These are phyloP conservation scores for Phocoena phocoena DNA, from an alignment of 2,113 vertebrate genomes.

Conservation along the genomic window DNA sequence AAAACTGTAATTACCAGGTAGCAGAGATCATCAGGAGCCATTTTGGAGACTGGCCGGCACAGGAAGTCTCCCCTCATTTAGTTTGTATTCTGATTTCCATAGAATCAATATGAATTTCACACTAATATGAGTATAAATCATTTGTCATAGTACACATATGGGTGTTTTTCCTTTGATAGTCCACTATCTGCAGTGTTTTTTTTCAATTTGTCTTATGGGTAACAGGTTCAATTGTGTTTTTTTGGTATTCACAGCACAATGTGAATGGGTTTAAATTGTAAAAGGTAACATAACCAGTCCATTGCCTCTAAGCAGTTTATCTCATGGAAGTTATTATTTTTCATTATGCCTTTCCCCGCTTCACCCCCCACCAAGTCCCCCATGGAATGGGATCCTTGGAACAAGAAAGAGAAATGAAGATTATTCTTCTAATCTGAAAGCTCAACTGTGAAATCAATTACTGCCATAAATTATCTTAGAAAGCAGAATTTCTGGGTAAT, in stretches of 20 bases:
- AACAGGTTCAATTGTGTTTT: background rate
- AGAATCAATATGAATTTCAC: background rate
- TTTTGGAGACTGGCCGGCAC: background rate
- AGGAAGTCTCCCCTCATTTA: background rate
- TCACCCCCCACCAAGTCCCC: too few species aligned
- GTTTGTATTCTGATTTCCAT: background rate
- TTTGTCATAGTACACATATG: background rate
- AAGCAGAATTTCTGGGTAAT: background rate
- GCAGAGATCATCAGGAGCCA: background rate
- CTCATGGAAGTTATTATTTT: background rate
- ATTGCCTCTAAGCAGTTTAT: background rate
- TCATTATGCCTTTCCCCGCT: background rate
- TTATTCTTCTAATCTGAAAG: background rate
- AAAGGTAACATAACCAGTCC: background rate
- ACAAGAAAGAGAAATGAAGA: background rate
- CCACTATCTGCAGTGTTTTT: background rate
- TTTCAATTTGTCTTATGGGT: background rate
- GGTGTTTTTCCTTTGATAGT: conserved; percentile 1
- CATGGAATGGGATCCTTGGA: background rate
- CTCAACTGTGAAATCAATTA: conserved; percentile 1
- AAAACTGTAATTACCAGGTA: background rate
- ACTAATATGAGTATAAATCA: background rate
- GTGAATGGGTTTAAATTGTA: background rate
- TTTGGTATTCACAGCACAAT: background rate
- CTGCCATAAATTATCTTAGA: background rate